These are phyloP conservation scores for Platynereis dumerilii DNA, from an alignment of 2,888 invertebrate genomes.

Conservation along the genomic window DNA sequence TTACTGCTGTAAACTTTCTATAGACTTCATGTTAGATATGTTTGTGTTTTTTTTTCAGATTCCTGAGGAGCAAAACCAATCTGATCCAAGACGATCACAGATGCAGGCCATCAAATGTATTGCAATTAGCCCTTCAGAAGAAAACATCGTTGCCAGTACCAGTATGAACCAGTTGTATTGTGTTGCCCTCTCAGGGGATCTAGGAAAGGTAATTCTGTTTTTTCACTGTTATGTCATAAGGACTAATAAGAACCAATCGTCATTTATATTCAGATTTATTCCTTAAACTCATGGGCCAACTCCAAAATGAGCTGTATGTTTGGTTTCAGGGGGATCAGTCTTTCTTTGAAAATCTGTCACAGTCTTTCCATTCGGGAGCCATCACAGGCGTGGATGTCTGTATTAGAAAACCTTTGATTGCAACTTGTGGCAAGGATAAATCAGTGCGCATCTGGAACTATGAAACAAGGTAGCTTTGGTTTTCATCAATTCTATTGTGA, in stretches of 20 bases:
- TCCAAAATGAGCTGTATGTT: no score
- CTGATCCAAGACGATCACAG: conserved; percentile 56
- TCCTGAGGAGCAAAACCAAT: conserved; percentile 58
- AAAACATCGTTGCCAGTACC: conserved; percentile 65
- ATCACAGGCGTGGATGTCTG: conserved; percentile 84
- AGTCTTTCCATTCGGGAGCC: conserved; percentile 74
- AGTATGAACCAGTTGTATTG: conserved; percentile 65
- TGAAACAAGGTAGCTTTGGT: conserved; percentile 72
- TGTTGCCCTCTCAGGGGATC: conserved; percentile 63
- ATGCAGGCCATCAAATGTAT: conserved; percentile 59
- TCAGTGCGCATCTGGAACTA: conserved; percentile 93
- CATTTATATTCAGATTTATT: no score
- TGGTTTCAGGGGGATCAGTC: conserved; percentile 55
- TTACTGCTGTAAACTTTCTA: no score
- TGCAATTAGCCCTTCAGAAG: conserved; percentile 65
- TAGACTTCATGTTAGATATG: no score
- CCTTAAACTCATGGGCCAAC: no score
- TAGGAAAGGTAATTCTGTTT: conserved; percentile 54
- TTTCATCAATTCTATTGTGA: not conserved
- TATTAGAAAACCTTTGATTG: conserved; percentile 87
- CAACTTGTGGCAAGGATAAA: conserved; percentile 82
- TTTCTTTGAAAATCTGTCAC: conserved; percentile 55
- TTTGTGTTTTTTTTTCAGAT: conserved; percentile 43
- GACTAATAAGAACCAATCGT: no score
- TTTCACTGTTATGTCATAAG: no score